Percentiles rank a stretch among this genome's conserved stretches.
phyloP scores from a whole-genome alignment of 2,797 vertebrate genomes.

The Galaxias olidus region DNA sequence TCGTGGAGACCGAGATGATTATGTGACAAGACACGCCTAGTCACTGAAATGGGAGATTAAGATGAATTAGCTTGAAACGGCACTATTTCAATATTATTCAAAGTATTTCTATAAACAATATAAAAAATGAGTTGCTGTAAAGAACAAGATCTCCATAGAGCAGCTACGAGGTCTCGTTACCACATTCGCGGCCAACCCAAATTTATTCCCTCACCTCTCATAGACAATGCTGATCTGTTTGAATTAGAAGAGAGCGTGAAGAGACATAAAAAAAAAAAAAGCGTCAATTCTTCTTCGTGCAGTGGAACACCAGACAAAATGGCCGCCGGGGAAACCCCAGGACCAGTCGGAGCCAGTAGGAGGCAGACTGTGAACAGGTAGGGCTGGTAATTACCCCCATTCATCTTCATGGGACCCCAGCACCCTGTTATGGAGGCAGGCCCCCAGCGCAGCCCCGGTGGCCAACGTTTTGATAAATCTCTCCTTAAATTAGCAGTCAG shows the following conservation, averaged over 20 bases:
- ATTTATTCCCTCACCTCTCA: no score
- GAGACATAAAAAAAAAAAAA: constrained; percentile 33
- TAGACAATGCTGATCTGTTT: not conserved
- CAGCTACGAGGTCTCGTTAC: no score
- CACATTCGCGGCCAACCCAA: no score
- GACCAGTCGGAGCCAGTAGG: constrained; percentile 21
- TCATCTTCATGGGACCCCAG: constrained; percentile 73
- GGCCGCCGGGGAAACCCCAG: constrained; percentile 35
- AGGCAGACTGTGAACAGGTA: constrained; percentile 53
- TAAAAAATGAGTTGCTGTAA: no score
- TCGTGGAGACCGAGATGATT: constrained; percentile 50
- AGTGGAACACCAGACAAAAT: constrained; percentile 15
- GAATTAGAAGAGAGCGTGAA: constrained; percentile 14
- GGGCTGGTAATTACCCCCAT: constrained; percentile 73
- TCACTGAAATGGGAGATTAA: constrained; percentile 15
- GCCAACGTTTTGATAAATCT: constrained; percentile 73
- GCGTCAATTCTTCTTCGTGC: constrained; percentile 18
- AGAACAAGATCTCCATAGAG: no score
- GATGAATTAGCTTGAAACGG: no score
- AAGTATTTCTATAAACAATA: no score
- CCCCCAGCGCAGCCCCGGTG: constrained; percentile 42
- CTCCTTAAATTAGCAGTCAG: constrained; percentile 71
- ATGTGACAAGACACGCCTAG: constrained; percentile 53
- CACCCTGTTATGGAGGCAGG: constrained; percentile 62
- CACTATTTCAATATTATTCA: no score